These are phyloP conservation scores for Virgularia gustaviana DNA, from an alignment of 92 coral and sea anemone species.

Conservation along the genomic window DNA sequence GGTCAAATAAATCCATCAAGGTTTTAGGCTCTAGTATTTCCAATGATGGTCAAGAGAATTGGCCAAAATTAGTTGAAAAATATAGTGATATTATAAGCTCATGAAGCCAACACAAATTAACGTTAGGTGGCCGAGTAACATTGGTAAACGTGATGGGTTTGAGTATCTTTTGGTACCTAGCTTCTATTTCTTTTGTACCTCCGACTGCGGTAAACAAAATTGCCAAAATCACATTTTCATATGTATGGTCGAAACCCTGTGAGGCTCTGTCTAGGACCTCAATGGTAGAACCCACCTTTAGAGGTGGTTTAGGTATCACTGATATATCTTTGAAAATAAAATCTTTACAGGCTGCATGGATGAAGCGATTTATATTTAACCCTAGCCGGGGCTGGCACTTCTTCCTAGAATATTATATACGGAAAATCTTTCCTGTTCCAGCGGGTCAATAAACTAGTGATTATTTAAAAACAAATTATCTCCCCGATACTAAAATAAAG, in stretches of 20 bases:
- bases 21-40: slow-evolving; percentile 22
- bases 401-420: neutral
- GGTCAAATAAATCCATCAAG: slow-evolving; percentile 19
- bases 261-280: slow-evolving; percentile 23
- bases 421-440: neutral
- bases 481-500: too few relatives aligned
- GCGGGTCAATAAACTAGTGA: too few relatives aligned
- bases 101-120: slow-evolving; percentile 15
- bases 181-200: slow-evolving; percentile 7
- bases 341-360: too few relatives aligned
- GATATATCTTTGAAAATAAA: slow-evolving; percentile 17
- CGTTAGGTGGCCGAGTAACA: slow-evolving; percentile 29
- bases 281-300: slow-evolving; percentile 1
- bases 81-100: neutral
- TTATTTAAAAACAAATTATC: too few relatives aligned
- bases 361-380: slow-evolving; percentile 2
- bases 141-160: slow-evolving; percentile 26
- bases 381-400: slow-evolving; percentile 3
- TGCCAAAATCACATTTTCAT: slow-evolving; percentile 6
- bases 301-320: slow-evolving; percentile 29
- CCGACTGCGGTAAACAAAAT: neutral
- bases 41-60: too few relatives aligned
- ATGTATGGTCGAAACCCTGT: neutral
- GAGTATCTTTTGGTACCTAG: slow-evolving; percentile 21
- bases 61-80: neutral